Evolutionary conservation across 2,113 vertebrate species (phyloP).

Genomic region (Lipotes vexillifer): DNA sequence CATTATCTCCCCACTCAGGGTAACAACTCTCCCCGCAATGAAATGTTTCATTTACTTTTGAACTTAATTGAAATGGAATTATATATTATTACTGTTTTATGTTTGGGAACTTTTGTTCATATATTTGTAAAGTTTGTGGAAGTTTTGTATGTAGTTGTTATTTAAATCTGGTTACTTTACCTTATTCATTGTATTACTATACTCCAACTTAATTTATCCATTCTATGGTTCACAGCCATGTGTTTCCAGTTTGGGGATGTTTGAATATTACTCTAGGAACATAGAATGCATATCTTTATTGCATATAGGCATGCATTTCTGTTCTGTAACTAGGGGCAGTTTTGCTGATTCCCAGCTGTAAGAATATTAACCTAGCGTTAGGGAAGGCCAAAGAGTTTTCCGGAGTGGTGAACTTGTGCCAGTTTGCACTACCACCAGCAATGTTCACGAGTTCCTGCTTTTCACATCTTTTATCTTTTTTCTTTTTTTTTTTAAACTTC

Average conservation of each 20-base stretch:
- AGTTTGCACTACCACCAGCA: neutral
- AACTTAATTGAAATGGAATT: neutral
- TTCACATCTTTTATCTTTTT: too few relatives aligned
- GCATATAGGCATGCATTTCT: neutral
- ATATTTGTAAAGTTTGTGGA: neutral
- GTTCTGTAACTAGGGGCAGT: neutral
- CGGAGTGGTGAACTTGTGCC: neutral
- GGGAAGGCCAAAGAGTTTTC: neutral
- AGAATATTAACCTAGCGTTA: neutral
- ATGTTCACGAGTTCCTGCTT: neutral
- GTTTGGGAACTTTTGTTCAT: neutral
- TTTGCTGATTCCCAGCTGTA: neutral
- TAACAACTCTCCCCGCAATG: neutral
- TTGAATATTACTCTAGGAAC: neutral
- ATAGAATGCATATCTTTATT: neutral
- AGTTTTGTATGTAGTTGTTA: neutral
- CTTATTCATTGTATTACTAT: neutral
- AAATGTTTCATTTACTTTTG: neutral
- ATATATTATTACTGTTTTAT: neutral
- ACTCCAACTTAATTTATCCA: neutral
- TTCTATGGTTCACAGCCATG: neutral
- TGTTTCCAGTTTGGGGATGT: neutral
- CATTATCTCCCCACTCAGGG: neutral
- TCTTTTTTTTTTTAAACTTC: neutral
- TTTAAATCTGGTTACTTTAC: neutral